Evolutionary conservation across 2,797 vertebrate species (phyloP).

Genomic region (Tadarida brasiliensis): DNA sequence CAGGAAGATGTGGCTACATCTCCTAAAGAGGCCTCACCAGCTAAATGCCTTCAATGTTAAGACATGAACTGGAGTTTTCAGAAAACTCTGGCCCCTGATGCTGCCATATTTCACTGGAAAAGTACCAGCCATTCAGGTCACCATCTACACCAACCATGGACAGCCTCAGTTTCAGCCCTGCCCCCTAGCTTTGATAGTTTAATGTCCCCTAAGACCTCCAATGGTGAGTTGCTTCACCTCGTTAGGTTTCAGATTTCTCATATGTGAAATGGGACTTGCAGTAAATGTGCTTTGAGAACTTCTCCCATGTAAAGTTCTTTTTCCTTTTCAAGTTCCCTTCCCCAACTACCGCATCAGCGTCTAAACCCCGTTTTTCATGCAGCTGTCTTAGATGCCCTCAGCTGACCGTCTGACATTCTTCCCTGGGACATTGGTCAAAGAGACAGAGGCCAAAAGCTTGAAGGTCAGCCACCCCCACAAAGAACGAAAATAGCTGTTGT

Average conservation of each 20-base stretch:
- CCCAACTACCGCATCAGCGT: background rate
- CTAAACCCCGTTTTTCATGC: background rate
- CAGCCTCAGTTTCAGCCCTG: background rate
- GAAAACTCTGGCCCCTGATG: background rate
- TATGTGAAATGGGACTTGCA: background rate
- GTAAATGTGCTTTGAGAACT: background rate
- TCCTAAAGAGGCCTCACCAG: background rate
- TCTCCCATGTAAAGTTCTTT: background rate
- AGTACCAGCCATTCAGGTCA: background rate
- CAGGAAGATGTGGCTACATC: background rate
- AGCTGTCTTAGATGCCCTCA: background rate
- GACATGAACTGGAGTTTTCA: background rate
- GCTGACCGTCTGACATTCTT: conserved; percentile 15
- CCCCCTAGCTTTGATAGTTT: background rate
- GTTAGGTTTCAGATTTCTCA: background rate
- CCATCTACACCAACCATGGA: background rate
- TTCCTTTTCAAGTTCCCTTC: background rate
- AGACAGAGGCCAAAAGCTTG: conserved; percentile 55
- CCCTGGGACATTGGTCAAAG: background rate
- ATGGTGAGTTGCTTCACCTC: background rate
- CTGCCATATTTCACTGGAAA: background rate
- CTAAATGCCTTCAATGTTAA: background rate
- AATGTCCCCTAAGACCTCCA: background rate
- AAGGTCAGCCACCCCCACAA: conserved; percentile 50
- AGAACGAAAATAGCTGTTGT: conserved; percentile 76